Evolutionary conservation across 92 coral and sea anemone species (phyloP), one percentile per base, ranked within the genome.

Genomic region (Palythoa caribaeorum): DNA sequence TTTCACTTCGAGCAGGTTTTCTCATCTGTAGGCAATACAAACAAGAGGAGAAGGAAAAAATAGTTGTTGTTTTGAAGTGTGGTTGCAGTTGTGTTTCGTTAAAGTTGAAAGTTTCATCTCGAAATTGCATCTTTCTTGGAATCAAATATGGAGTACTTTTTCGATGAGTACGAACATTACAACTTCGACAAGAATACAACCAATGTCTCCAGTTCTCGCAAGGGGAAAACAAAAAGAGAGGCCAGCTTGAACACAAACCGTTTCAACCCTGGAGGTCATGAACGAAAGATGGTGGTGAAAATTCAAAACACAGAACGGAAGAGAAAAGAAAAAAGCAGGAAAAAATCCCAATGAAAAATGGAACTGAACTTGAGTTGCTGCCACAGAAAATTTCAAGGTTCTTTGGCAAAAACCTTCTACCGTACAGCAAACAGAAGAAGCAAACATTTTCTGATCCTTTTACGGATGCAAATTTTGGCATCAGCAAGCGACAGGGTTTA

Each of bases 231-330:
- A 48, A 96, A 96, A 78, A 91, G 92, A 10, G 98, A 96, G 28
- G 94, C 98, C 1, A 89, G 93, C 55, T 62, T 87, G 92, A 94
- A 96, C 88, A 96, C 98, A 44, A 96, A 96, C 87, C 94, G 98
- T 3, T 93, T 93, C 87, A 94, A 91, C 79, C 98, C 98, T 48
- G 98, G 94, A 66, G 98, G 98, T 74, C 97, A 96, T 60, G 98
- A 96, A 76, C 72, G 98, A 55, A 96, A 96, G 92, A 73, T 96
- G 69, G 91, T 91, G 17, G 93, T 92, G 50, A 96, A 96, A 80
- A 70, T 94, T 14, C 81, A 90, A 62, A 96, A 96, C 88, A 92
- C 98, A 5, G 98, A 96, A 81, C 90, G 89, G 63, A 96, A 96
- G 53, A 88, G 85, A 76, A 88, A 83, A 38, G 80, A 83, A 16